Evolutionary conservation across 2,888 invertebrate species (phyloP).

Genomic region (Platycnemis pennipes): DNA sequence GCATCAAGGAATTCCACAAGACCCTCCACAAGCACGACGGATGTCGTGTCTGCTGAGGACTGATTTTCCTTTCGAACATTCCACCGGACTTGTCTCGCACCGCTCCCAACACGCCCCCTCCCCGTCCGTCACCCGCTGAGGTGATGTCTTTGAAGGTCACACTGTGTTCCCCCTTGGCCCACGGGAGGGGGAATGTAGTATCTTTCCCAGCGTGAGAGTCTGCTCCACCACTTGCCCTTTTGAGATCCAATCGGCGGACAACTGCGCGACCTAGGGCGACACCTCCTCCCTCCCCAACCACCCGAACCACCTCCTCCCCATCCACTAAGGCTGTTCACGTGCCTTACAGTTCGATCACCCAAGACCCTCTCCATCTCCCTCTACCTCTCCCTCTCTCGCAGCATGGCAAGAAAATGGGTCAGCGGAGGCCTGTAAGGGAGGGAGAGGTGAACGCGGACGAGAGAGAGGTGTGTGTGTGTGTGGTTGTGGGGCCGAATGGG

Average conservation of each 20-base stretch:
- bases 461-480: background rate
- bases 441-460: background rate
- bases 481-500: background rate
- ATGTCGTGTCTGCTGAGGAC: background rate
- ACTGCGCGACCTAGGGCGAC: background rate
- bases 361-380: background rate
- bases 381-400: slow-evolving; percentile 7
- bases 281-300: background rate
- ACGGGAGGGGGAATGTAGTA: background rate
- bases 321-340: background rate
- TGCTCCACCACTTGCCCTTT: slow-evolving; percentile 6
- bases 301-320: background rate
- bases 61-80: slow-evolving; percentile 11
- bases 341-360: background rate
- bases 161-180: background rate
- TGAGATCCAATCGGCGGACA: background rate
- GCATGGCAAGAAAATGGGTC: slow-evolving; percentile 48
- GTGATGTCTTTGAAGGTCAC: background rate
- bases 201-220: no score
- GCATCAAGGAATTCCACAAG: no score
- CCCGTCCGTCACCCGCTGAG: background rate
- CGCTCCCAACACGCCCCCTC: background rate
- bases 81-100: background rate
- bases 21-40: no score
- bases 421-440: background rate